Evolutionary conservation across 2,797 vertebrate genomes (phyloP).

Genomic region (Rhinatrema bivittatum): DNA sequence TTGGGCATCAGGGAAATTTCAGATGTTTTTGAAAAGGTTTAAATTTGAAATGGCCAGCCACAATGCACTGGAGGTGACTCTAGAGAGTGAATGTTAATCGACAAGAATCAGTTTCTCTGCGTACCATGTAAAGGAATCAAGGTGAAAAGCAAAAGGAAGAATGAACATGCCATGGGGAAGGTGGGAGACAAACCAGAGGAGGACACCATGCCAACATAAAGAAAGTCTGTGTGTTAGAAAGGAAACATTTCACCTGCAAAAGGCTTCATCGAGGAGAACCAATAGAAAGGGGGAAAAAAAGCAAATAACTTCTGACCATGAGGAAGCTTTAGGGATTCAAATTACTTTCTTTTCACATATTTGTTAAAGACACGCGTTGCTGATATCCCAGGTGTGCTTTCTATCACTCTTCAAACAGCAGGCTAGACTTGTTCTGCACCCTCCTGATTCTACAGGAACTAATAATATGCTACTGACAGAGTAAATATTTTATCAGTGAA

Average conservation of each 20-base stretch:
- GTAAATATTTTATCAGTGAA: too few relatives aligned
- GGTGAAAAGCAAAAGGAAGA: constrained; percentile 49
- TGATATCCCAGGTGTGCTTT: too few relatives aligned
- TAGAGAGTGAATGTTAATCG: constrained; percentile 59
- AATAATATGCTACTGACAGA: too few relatives aligned
- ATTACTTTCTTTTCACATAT: too few relatives aligned
- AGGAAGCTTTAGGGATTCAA: too few relatives aligned
- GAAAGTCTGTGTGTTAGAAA: constrained; percentile 49
- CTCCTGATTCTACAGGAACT: too few relatives aligned
- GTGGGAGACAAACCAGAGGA: constrained; percentile 43
- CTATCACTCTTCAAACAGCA: too few relatives aligned
- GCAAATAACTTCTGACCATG: neutral
- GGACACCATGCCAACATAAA: constrained; percentile 29
- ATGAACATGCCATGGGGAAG: constrained; percentile 61
- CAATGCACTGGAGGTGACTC: constrained; percentile 4
- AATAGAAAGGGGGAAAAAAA: constrained; percentile 37
- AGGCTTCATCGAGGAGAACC: constrained; percentile 3
- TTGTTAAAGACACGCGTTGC: too few relatives aligned
- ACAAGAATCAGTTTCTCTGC: constrained; percentile 54
- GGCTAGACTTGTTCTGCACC: too few relatives aligned
- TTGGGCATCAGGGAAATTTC: constrained; percentile 24
- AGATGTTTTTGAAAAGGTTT: constrained; percentile 31
- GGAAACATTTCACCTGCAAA: constrained; percentile 32
- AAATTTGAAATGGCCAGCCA: constrained; percentile 4
- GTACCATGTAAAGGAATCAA: constrained; percentile 51